These are phyloP conservation scores for Ophion ventricosus DNA, from an alignment of 2,888 invertebrate genomes.

Conservation along the genomic window DNA sequence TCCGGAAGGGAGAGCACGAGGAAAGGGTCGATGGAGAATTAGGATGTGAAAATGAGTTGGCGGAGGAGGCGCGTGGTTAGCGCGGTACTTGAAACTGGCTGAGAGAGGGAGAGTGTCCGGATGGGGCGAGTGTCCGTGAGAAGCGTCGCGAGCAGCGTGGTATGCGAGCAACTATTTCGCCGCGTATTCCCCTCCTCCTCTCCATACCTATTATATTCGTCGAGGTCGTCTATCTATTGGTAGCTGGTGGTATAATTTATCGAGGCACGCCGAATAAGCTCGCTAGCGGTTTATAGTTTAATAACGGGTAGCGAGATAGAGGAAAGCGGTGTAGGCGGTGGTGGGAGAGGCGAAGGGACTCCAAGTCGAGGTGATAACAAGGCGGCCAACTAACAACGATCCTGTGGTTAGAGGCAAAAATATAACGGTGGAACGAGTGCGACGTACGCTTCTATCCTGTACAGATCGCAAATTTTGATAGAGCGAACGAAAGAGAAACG, in stretches of 20 bases:
- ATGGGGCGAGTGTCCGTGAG: conserved; percentile 47
- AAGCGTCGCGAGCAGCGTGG: conserved; percentile 61
- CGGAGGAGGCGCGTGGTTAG: conserved; percentile 34
- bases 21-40: conserved; percentile 36
- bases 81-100: background rate
- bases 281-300: conserved; percentile 75
- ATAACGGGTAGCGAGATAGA: conserved; percentile 70
- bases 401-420: conserved; percentile 35
- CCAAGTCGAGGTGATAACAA: conserved; percentile 55
- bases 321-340: conserved; percentile 10
- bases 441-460: too few species aligned
- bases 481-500: too few species aligned
- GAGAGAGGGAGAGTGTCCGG: conserved; percentile 2
- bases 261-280: conserved; percentile 75
- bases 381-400: conserved; percentile 47
- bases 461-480: too few species aligned
- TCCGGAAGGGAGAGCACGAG: conserved; percentile 9
- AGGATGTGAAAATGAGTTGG: conserved; percentile 26
- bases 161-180: conserved; percentile 76
- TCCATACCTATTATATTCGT: conserved; percentile 56
- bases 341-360: background rate
- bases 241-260: conserved; percentile 76
- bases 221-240: conserved; percentile 66
- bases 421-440: background rate
- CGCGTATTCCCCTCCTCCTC: conserved; percentile 66